Evolutionary conservation across 35 echinoderm and acorn worm species (phyloP), one percentile per base, ranked within the genome.

Genomic region (Lytechinus variegatus): DNA sequence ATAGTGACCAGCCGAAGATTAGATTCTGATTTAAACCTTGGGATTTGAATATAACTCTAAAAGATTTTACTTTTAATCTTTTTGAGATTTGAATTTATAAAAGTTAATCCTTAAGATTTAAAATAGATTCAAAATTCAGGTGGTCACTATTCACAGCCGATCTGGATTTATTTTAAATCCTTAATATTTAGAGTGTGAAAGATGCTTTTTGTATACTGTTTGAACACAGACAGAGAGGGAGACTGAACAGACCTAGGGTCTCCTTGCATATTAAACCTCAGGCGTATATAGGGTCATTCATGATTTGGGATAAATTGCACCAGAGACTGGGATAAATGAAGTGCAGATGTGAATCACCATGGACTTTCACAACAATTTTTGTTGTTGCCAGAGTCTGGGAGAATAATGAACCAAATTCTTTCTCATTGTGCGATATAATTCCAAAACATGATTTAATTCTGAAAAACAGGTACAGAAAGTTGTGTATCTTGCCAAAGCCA

Each of bases 291-390:
- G 66, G 66, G 66, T 79, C 66, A 79, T 79, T 79, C 66, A 79
- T 79, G 66, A 79, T 79, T 79, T 79, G 66, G 66, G 66, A 79
- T 79, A 79, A 79, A 79, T 79, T 79, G 66, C 66, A 79, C 14
- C 16, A 79, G 66, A 79, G 66, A 24, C 66, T 4, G 8, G 8
- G 66, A 79, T 79, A 79, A 79, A 79, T 79, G 66, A 79, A 79
- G 19, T 79, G 66, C 66, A 79, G 66, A 79, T 79, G 66, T 79
- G 66, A 79, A 24, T 79, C 66, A 79, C 66, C 0, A 16, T 4
- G 61, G 11, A 16, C 10, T 16, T 71, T 71, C 66, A n/a, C 66
- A 79, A 79, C 66, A 79, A 71, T 71, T 71, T 13, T 71, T 71
- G 61, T 71, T 71, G 24, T 24, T 16, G 19, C 13, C 61, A 71